phyloP scores from a whole-genome alignment of 1,140 invertebrate species.

The Drosophila subpulchrella region DNA sequence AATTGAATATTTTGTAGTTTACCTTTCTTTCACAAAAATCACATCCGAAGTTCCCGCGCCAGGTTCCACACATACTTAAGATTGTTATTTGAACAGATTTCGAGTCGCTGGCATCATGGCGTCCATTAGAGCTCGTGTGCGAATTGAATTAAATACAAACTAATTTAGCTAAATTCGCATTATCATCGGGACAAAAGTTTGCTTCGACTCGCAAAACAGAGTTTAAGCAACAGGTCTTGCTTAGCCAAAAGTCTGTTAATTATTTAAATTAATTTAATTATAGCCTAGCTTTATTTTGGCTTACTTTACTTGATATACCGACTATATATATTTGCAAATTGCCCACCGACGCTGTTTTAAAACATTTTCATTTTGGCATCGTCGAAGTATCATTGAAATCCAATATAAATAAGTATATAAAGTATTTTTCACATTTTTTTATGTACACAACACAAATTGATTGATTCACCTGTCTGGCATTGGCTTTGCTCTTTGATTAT shows the following conservation, averaged over 20 bases:
- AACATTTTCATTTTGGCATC: slow-evolving; percentile 17
- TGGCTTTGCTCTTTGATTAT: slow-evolving; percentile 27
- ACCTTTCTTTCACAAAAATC: neutral
- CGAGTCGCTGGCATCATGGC: slow-evolving; percentile 37
- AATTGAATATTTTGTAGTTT: slow-evolving; percentile 3
- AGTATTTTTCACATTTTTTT: neutral
- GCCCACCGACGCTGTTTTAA: slow-evolving; percentile 1
- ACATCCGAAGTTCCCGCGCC: slow-evolving; percentile 1
- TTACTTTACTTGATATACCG: neutral
- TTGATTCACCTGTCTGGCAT: slow-evolving; percentile 48
- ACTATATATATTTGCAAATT: neutral
- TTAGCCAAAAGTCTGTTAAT: slow-evolving; percentile 27
- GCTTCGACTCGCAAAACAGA: neutral
- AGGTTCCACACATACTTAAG: slow-evolving; percentile 37
- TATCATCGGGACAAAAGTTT: slow-evolving; percentile 29
- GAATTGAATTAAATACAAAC: slow-evolving; percentile 78
- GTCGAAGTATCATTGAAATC: slow-evolving; percentile 13
- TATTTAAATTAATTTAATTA: slow-evolving; percentile 51
- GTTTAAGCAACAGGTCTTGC: slow-evolving; percentile 22
- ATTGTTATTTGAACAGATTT: slow-evolving; percentile 36
- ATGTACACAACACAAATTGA: slow-evolving; percentile 21
- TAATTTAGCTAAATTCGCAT: slow-evolving; percentile 69
- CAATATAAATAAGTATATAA: slow-evolving; percentile 12
- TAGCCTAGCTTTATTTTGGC: slow-evolving; percentile 5
- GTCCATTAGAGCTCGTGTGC: slow-evolving; percentile 53